Conservation (phyloP, 2,888 invertebrate genomes). For the Folsomia manolachei region DNA sequence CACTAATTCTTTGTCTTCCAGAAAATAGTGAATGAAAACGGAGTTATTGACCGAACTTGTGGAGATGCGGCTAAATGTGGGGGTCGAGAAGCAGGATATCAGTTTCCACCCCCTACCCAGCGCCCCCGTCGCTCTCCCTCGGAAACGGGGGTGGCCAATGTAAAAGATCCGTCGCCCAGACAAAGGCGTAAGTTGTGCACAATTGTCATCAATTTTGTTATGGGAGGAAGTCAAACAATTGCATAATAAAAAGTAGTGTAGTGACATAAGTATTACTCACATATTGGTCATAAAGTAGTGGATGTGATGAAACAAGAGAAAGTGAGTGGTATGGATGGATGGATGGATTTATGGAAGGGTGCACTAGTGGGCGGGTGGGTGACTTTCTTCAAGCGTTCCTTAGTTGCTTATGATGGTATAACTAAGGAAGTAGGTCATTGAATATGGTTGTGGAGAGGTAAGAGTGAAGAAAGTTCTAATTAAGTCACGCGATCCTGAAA, state of each 20-base stretch:
- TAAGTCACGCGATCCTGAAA: conserved; percentile 5
- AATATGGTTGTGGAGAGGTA: background rate
- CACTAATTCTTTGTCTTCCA: conserved; percentile 13
- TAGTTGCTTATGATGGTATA: background rate
- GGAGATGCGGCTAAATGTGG: conserved; percentile 39
- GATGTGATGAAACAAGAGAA: too few species aligned
- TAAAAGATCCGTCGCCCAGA: background rate
- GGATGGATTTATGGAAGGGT: too few species aligned
- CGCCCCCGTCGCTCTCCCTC: background rate
- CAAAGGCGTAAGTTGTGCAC: conserved; percentile 7
- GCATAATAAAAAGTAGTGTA: background rate
- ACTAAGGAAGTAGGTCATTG: conserved; percentile 3
- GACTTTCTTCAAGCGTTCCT: too few species aligned
- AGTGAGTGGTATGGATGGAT: too few species aligned
- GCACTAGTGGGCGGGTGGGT: too few species aligned
- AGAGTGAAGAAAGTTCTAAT: background rate
- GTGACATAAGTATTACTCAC: background rate
- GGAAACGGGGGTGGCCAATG: too few species aligned
- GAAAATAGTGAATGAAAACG: conserved; percentile 47
- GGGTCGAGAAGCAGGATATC: conserved; percentile 26
- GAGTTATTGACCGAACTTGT: conserved; percentile 44
- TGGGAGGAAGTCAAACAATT: background rate
- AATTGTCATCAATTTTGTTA: conserved; percentile 1
- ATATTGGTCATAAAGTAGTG: background rate
- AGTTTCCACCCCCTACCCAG: background rate